phyloP scores from a whole-genome alignment of 1,140 invertebrate species.

The Drosophila watanabei region DNA sequence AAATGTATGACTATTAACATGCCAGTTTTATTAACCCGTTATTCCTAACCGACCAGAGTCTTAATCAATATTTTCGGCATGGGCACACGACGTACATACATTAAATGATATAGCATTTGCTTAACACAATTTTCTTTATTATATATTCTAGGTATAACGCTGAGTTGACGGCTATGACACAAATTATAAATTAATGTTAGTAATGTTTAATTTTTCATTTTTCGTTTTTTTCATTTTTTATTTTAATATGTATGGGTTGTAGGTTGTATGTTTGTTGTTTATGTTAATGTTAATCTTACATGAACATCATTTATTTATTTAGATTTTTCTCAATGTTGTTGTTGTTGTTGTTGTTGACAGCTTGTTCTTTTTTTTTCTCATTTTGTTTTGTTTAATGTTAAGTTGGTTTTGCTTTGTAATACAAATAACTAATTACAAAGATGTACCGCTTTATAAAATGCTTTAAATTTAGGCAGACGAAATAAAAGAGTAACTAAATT shows the following conservation, averaged over 20 bases:
- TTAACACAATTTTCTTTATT: slow-evolving; percentile 66
- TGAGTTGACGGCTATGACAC: slow-evolving; percentile 63
- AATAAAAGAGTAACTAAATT: slow-evolving; percentile 61
- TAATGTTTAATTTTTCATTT: slow-evolving; percentile 60
- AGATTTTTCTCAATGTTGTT: slow-evolving; percentile 70
- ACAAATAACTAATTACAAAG: slow-evolving; percentile 72
- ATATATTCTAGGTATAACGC: slow-evolving; percentile 53
- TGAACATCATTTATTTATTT: slow-evolving; percentile 73
- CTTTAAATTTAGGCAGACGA: slow-evolving; percentile 65
- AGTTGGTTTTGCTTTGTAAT: slow-evolving; percentile 58
- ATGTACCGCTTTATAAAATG: slow-evolving; percentile 63
- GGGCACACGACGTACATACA: slow-evolving; percentile 36
- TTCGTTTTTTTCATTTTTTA: slow-evolving; percentile 42
- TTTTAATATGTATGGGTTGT: slow-evolving; percentile 47
- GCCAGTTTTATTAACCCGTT: slow-evolving; percentile 44
- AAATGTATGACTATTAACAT: slow-evolving; percentile 45
- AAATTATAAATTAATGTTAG: slow-evolving; percentile 70
- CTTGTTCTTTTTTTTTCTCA: slow-evolving; percentile 11
- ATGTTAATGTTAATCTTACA: slow-evolving; percentile 64
- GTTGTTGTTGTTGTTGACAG: slow-evolving; percentile 40
- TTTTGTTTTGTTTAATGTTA: slow-evolving; percentile 28
- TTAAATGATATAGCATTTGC: slow-evolving; percentile 51
- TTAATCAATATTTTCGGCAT: slow-evolving; percentile 37
- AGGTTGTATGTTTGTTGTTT: slow-evolving; percentile 34
- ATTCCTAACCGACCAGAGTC: slow-evolving; percentile 29